Percentiles rank a stretch among this genome's conserved stretches.
Evolutionary conservation across 2,797 vertebrate species (phyloP).

Genomic region (Sebastes diaconus): DNA sequence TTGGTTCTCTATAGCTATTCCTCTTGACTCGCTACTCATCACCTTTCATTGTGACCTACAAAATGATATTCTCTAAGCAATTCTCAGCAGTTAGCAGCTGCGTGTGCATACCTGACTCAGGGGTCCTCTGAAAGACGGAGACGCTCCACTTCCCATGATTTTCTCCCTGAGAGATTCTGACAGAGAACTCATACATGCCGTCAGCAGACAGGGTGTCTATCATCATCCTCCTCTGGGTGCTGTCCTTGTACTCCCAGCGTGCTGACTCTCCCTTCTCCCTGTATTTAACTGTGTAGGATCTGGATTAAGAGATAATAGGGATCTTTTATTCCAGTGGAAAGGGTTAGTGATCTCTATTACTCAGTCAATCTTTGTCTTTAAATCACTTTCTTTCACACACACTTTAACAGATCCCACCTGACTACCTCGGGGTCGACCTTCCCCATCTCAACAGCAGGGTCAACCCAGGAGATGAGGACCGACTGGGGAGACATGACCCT

Average conservation of each 20-base stretch:
- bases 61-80: background rate
- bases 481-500: constrained; percentile 96
- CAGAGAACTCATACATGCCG: constrained; percentile 96
- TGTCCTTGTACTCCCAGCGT: constrained; percentile 94
- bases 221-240: constrained; percentile 85
- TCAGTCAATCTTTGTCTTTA: background rate
- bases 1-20: background rate
- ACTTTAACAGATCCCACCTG: constrained; percentile 68
- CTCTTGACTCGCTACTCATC: constrained; percentile 1
- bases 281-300: constrained; percentile 91
- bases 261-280: constrained; percentile 97
- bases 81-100: constrained; percentile 7
- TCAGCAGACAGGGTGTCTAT: constrained; percentile 91
- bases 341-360: background rate
- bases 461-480: constrained; percentile 94
- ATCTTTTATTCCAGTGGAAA: constrained; percentile 1
- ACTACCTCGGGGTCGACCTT: constrained; percentile 72
- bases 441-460: constrained; percentile 88
- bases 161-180: constrained; percentile 89
- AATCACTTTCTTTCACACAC: background rate
- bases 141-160: constrained; percentile 92
- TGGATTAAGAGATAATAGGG: constrained; percentile 51
- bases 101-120: constrained; percentile 89
- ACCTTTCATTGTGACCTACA: background rate
- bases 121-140: constrained; percentile 96